Conservation (phyloP, 2,113 vertebrate species). For the Rhynchomys soricoides region DNA sequence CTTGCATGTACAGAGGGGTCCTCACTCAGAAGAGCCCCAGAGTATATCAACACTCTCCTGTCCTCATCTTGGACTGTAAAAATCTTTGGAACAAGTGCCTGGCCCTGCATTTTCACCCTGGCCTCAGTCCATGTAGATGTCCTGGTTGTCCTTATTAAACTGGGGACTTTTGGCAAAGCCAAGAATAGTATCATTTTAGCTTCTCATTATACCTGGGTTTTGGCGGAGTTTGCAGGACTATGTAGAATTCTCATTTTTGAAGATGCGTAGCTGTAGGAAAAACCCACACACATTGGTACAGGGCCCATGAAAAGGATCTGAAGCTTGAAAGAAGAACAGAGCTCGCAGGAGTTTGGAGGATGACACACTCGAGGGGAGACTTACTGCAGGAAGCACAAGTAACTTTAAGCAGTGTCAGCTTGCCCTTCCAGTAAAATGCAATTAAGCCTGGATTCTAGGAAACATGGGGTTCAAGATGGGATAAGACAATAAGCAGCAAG, state of each 20-base stretch:
- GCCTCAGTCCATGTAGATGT: neutral
- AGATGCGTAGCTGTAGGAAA: slow-evolving; percentile 34
- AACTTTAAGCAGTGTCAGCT: slow-evolving; percentile 72
- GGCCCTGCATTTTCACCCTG: neutral
- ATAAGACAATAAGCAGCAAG: slow-evolving; percentile 76
- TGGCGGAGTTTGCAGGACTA: neutral
- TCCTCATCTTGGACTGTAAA: neutral
- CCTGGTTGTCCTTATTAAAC: neutral
- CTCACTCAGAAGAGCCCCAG: neutral
- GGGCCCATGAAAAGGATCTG: slow-evolving; percentile 41
- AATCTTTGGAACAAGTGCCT: neutral
- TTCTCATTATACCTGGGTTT: slow-evolving; percentile 17
- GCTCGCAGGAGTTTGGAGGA: slow-evolving; percentile 56
- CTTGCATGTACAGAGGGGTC: neutral
- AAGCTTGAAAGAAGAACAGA: slow-evolving; percentile 34
- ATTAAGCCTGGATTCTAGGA: slow-evolving; percentile 75
- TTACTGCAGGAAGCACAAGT: slow-evolving; percentile 73
- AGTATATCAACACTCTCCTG: neutral
- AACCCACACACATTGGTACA: neutral
- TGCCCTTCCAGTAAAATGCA: slow-evolving; percentile 74
- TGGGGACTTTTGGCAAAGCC: neutral
- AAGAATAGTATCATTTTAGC: neutral
- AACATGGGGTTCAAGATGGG: slow-evolving; percentile 73
- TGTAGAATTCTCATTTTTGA: slow-evolving; percentile 55
- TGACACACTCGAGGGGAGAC: slow-evolving; percentile 64